phyloP scores from a whole-genome alignment of 2,797 vertebrate genomes.

The Chelidonichthys spinosus region DNA sequence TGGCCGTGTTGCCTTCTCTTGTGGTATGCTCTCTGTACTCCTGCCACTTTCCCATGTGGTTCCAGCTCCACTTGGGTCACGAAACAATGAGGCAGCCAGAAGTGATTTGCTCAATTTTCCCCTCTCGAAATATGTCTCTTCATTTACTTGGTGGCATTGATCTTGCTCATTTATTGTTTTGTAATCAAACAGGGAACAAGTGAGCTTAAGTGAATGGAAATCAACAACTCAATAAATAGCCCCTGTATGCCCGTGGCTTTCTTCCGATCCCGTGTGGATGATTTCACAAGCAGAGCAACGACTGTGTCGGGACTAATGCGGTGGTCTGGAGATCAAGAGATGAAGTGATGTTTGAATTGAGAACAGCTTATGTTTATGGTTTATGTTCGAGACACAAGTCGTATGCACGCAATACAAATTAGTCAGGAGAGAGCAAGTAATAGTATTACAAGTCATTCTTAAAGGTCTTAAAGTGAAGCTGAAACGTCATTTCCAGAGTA shows the following conservation, averaged over 20 bases:
- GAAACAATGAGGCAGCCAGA: slow-evolving; percentile 52
- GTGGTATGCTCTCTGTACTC: slow-evolving; percentile 31
- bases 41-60: slow-evolving; percentile 39
- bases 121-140: slow-evolving; percentile 60
- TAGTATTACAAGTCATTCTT: not conserved
- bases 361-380: not conserved
- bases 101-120: slow-evolving; percentile 61
- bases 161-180: slow-evolving; percentile 74
- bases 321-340: slow-evolving; percentile 30
- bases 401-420: not conserved
- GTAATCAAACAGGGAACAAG: slow-evolving; percentile 79
- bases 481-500: no score
- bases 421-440: not conserved
- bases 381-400: not conserved
- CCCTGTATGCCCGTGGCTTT: slow-evolving; percentile 43
- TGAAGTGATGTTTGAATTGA: slow-evolving; percentile 8
- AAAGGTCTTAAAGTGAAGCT: not conserved
- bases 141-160: slow-evolving; percentile 75
- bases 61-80: slow-evolving; percentile 55
- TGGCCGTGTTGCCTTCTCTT: slow-evolving; percentile 38
- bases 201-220: slow-evolving; percentile 78
- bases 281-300: slow-evolving; percentile 33
- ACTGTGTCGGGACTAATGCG: slow-evolving; percentile 37
- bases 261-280: slow-evolving; percentile 25
- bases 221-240: slow-evolving; percentile 72